Conservation (phyloP, 1,140 invertebrate genomes). For the Acyrthosiphon pisum region DNA sequence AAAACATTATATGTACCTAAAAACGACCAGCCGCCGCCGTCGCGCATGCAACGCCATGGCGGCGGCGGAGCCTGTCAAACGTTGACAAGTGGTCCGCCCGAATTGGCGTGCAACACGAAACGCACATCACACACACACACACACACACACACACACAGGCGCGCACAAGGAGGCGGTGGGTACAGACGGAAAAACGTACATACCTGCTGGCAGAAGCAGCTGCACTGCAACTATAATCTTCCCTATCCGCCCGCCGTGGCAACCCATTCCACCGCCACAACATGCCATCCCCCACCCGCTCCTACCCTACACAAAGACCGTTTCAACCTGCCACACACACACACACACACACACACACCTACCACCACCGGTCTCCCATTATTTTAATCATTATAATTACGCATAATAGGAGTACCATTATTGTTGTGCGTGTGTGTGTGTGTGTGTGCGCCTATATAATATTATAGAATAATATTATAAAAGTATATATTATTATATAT, state of each 20-base stretch:
- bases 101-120: conserved; percentile 56
- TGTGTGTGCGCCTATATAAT: neutral
- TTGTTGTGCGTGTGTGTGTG: neutral
- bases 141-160: neutral
- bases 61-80: conserved; percentile 47
- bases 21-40: neutral
- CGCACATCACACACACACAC: neutral
- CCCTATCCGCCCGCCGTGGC: conserved; percentile 17
- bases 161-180: neutral
- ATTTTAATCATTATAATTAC: conserved; percentile 54
- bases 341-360: neutral
- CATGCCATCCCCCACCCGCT: neutral
- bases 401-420: conserved; percentile 24
- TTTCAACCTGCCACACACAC: conserved; percentile 49
- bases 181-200: neutral
- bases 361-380: conserved; percentile 39
- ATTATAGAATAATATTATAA: neutral
- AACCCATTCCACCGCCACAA: neutral
- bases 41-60: conserved; percentile 20
- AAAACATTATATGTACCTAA: neutral
- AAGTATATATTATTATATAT: neutral
- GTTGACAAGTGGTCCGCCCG: conserved; percentile 55
- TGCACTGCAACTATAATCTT: conserved; percentile 46
- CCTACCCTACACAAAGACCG: neutral
- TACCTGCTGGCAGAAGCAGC: conserved; percentile 23